Evolutionary conservation across 2,797 vertebrate species (phyloP), one percentile per base, ranked within the genome.

Genomic region (Ptychadena robeensis): DNA sequence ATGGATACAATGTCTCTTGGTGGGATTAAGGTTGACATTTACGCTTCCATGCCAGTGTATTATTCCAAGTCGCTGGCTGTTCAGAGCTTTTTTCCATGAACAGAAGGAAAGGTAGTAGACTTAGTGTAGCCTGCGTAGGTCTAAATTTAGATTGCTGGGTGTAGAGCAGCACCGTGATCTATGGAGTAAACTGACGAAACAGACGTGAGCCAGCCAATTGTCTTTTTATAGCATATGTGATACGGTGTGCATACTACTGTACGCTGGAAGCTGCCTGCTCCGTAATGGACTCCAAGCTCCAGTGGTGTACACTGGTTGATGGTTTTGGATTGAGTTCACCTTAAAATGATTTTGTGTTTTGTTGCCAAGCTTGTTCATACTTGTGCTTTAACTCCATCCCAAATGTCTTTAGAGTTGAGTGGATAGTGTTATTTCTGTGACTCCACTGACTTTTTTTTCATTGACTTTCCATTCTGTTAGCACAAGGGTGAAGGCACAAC

Each of bases 101-200:
- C 66, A 68, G 15, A 5, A 57, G n/a, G 9, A 34, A 28, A 38
- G 64, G 32, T 69, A 57, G 44, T 40, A n/a, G 38, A 35, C 8
- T 69, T n/a, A 66, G 64, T 37, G 28, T 65, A 34, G 59, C 69
- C 22, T 73, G 44, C 69, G 48, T 32, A 75, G 64, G 25, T 61
- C 80, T 82, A 82, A 82, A 69, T 82, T 82, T 75, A 82, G 80
- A 74, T 68, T 35, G 28, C n/a, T 38, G 37, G 5, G 40, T 53
- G 38, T 48, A 30, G 12, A 38, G 73, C 79, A 34, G n/a, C 31
- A 15, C 32, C 32, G 48, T 27, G 59, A 72, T 81, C 37, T 72
- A 73, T 73, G 68, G 68, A 18, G 57, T 73, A 81, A 81, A 32
- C 79, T 73, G 79, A 81, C 48, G 57, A 69, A 64, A 28, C 38